Percentiles rank a stretch among this genome's conserved stretches.
Conservation (phyloP, 1,140 invertebrate genomes). For the Caerostris extrusa region DNA sequence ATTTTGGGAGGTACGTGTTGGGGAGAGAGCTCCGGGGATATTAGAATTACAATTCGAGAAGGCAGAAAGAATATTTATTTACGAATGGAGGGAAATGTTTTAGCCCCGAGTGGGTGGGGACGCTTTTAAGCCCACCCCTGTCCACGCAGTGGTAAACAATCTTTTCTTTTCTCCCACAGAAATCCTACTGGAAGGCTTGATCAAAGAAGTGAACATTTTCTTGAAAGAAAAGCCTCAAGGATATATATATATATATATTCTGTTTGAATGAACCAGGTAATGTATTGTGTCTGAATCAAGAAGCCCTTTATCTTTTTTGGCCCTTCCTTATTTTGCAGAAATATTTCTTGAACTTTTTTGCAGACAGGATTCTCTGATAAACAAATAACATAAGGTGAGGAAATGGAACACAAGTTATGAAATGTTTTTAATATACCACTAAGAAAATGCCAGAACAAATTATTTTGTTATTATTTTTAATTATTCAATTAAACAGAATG, state of each 20-base stretch:
- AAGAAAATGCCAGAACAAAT: too few relatives aligned
- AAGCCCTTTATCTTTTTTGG: background rate
- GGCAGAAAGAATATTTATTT: constrained; percentile 66
- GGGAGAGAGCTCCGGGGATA: constrained; percentile 26
- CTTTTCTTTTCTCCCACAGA: background rate
- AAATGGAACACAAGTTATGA: too few relatives aligned
- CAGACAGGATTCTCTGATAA: too few relatives aligned
- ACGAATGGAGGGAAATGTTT: constrained; percentile 56
- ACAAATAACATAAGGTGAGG: too few relatives aligned
- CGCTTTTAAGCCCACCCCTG: constrained; percentile 28
- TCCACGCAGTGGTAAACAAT: constrained; percentile 32
- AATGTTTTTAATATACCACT: too few relatives aligned
- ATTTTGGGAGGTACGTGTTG: constrained; percentile 15
- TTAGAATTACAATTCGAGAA: constrained; percentile 66
- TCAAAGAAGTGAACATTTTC: background rate
- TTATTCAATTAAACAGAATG: too few relatives aligned
- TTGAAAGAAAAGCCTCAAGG: background rate
- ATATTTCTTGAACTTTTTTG: too few relatives aligned
- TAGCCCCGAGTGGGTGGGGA: constrained; percentile 15
- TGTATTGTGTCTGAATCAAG: background rate
- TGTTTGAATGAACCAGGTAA: background rate
- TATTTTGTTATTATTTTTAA: too few relatives aligned
- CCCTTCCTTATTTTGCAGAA: too few relatives aligned
- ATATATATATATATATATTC: background rate
- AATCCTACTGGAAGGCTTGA: background rate